A percentile compares a stretch with the other conserved stretches of the same genome.
Conservation (phyloP, 1,140 invertebrate genomes). For the Conopomorpha cramerella region DNA sequence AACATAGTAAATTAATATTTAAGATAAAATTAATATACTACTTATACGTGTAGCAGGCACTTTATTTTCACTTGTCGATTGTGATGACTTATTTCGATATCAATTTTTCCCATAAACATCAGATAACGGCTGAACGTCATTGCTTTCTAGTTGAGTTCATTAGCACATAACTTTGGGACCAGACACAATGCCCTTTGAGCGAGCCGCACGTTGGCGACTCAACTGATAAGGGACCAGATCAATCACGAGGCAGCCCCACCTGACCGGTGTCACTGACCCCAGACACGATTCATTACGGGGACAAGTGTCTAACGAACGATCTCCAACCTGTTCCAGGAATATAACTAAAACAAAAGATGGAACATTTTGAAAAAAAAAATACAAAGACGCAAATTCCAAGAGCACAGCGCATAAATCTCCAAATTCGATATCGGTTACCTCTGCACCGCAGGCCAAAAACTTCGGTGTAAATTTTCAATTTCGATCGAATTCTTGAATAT, state of each 20-base stretch:
- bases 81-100: too few species aligned
- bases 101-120: too few species aligned
- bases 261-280: slow-evolving; percentile 40
- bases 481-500: slow-evolving; percentile 41
- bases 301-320: too few species aligned
- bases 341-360: too few species aligned
- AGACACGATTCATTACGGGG: slow-evolving; percentile 31
- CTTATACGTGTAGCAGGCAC: too few species aligned
- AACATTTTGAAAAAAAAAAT: not conserved
- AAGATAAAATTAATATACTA: slow-evolving; percentile 4
- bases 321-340: too few species aligned
- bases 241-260: slow-evolving; percentile 50
- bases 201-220: slow-evolving; percentile 46
- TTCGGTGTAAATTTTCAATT: slow-evolving; percentile 44
- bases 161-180: slow-evolving; percentile 24
- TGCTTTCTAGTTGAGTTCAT: slow-evolving; percentile 8
- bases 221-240: slow-evolving; percentile 49
- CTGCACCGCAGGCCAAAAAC: slow-evolving; percentile 38
- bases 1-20: slow-evolving; percentile 9
- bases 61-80: too few species aligned
- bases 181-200: slow-evolving; percentile 52
- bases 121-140: too few species aligned
- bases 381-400: slow-evolving; percentile 16
- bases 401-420: slow-evolving; percentile 36
- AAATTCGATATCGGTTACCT: slow-evolving; percentile 34